These are phyloP conservation scores for Conopomorpha cramerella DNA, from an alignment of 1,140 invertebrate species.

Conservation along the genomic window DNA sequence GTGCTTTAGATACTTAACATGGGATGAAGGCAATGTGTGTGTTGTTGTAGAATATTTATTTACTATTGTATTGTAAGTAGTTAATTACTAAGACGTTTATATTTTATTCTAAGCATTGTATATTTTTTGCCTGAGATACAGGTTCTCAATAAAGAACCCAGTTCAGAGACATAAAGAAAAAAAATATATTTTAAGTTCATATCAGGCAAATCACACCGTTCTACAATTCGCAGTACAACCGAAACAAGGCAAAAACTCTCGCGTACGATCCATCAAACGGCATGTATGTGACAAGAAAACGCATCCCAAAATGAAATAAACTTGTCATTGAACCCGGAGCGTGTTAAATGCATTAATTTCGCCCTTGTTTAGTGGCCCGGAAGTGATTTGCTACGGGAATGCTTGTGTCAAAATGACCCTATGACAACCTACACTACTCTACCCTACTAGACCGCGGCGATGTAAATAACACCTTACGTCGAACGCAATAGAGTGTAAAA, in stretches of 20 bases:
- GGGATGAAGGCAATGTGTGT: too few species aligned
- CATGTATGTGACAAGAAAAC: constrained; percentile 54
- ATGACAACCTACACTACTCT: constrained; percentile 32
- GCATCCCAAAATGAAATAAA: constrained; percentile 52
- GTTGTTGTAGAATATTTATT: too few species aligned
- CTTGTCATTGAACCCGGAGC: constrained; percentile 50
- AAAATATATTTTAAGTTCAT: too few species aligned
- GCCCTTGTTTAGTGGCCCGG: constrained; percentile 56
- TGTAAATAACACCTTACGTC: constrained; percentile 26
- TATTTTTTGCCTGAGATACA: too few species aligned
- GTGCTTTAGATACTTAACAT: too few species aligned
- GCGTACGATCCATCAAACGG: too few species aligned
- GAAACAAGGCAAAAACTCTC: not conserved
- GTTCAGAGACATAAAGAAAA: too few species aligned
- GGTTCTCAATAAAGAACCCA: too few species aligned
- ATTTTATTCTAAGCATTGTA: too few species aligned
- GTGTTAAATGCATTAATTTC: constrained; percentile 59
- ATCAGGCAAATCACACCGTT: too few species aligned
- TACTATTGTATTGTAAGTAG: too few species aligned
- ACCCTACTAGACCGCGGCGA: constrained; percentile 21
- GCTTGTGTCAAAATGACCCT: constrained; percentile 40
- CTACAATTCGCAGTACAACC: not conserved
- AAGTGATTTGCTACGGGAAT: constrained; percentile 59
- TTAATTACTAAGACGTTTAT: too few species aligned
- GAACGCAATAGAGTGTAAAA: constrained; percentile 14